Evolutionary conservation across 2,888 invertebrate genomes (phyloP), one percentile per base, ranked within the genome.

Genomic region (Aelia acuminata): DNA sequence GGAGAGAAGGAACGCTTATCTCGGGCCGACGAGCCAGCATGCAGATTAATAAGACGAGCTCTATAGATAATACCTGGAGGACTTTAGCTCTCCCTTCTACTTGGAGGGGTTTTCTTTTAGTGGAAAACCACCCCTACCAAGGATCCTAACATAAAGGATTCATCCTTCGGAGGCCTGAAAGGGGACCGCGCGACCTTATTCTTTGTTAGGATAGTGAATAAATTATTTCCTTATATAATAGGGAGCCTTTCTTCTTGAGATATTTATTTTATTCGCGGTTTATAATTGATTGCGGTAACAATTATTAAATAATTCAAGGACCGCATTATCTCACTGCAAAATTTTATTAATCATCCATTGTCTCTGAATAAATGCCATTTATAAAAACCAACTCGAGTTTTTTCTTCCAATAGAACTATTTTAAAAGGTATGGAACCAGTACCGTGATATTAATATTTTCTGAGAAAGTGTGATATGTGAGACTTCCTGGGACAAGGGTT

Each of bases 191-290:
- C 57, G 57, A 70, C 63, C 63, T 70, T 35, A 70, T 70, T 70
- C 63, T 70, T 70, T 70, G 63, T 35, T 35, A 35, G 18, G 31
- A 35, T 18, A 35, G 31, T 70, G 31, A 35, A 70, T 70, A 35
- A 70, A 70, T 70, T 70, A 70, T 70, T 70, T 35, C 31, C 15
- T 70, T 70, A 70, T 70, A 70, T 70, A 70, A 70, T 70, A 35
- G 63, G n/a, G 35, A 20, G 18, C 8, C n/a, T 35, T 35, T 20
- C 31, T 70, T 35, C 57, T 57, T 0, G 63, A 70, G 63, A 70
- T 70, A 70, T 70, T 70, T 70, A 70, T 70, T 70, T 70, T 70
- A 70, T 35, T 70, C 35, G 63, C 63, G 63, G 63, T 70, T 31
- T 35, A 70, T 70, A 70, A 70, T 70, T 70, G 63, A 70, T 70